Evolutionary conservation across 2,797 vertebrate species (phyloP).

Genomic region (Neostethus bicornis): DNA sequence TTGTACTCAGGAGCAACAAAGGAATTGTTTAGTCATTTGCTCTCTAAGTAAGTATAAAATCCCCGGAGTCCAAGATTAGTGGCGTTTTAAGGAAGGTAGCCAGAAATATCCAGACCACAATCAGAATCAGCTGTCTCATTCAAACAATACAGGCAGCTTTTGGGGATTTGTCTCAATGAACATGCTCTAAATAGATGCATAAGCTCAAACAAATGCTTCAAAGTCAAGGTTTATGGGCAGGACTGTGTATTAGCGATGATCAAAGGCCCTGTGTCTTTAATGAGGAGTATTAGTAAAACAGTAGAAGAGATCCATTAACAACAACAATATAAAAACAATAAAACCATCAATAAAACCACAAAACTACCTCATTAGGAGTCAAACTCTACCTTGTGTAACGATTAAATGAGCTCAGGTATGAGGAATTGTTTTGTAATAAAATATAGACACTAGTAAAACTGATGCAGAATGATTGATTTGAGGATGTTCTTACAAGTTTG

Average conservation of each 20-base stretch:
- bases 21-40: constrained; percentile 40
- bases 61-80: constrained; percentile 9
- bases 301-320: neutral
- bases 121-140: constrained; percentile 12
- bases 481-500: too few species aligned
- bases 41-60: constrained; percentile 30
- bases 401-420: neutral
- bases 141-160: neutral
- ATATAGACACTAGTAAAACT: too few species aligned
- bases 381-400: constrained; percentile 3
- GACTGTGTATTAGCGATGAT: constrained; percentile 3
- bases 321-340: neutral
- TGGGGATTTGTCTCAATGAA: constrained; percentile 2
- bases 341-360: neutral
- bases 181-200: neutral
- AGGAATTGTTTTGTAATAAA: neutral
- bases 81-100: constrained; percentile 31
- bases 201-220: constrained; percentile 17
- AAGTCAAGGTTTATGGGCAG: constrained; percentile 6
- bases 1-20: neutral
- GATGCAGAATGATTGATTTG: too few species aligned
- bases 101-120: constrained; percentile 19
- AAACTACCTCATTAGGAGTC: neutral
- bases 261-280: constrained; percentile 4
- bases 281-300: neutral